Conservation (phyloP, 2,797 vertebrate genomes). For the Selene dorsalis region DNA sequence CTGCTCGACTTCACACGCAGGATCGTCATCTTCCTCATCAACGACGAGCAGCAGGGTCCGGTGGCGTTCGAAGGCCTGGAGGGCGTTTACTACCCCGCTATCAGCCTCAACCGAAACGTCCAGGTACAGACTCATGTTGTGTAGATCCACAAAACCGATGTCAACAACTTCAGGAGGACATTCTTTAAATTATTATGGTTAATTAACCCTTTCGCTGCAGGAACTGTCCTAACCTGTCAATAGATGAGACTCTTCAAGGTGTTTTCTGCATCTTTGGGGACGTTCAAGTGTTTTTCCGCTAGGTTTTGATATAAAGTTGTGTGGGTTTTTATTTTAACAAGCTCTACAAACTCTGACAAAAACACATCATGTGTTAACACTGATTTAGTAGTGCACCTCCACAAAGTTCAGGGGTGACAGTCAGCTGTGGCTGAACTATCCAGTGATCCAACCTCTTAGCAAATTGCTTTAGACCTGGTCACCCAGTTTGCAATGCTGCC, state of each 20-base stretch:
- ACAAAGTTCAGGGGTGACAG: background rate
- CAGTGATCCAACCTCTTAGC: background rate
- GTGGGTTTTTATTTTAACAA: background rate
- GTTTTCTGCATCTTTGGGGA: background rate
- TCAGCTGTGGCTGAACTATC: background rate
- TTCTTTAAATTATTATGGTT: too few species aligned
- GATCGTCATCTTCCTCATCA: constrained; percentile 95
- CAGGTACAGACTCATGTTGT: constrained; percentile 84
- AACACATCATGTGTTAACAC: too few species aligned
- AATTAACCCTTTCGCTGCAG: background rate
- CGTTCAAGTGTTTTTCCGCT: background rate
- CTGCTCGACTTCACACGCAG: constrained; percentile 92
- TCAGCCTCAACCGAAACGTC: constrained; percentile 98
- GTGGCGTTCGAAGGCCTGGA: constrained; percentile 95
- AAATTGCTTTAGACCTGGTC: background rate
- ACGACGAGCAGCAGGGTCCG: constrained; percentile 98
- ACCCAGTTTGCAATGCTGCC: too few species aligned
- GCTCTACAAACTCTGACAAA: too few species aligned
- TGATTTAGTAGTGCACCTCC: background rate
- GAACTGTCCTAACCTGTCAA: background rate
- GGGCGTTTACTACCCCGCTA: constrained; percentile 93
- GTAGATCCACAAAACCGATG: too few species aligned
- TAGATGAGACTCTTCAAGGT: background rate
- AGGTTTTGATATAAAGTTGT: background rate
- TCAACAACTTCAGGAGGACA: too few species aligned